Evolutionary conservation across 2,888 invertebrate species (phyloP).

Genomic region (Julus scanicus): DNA sequence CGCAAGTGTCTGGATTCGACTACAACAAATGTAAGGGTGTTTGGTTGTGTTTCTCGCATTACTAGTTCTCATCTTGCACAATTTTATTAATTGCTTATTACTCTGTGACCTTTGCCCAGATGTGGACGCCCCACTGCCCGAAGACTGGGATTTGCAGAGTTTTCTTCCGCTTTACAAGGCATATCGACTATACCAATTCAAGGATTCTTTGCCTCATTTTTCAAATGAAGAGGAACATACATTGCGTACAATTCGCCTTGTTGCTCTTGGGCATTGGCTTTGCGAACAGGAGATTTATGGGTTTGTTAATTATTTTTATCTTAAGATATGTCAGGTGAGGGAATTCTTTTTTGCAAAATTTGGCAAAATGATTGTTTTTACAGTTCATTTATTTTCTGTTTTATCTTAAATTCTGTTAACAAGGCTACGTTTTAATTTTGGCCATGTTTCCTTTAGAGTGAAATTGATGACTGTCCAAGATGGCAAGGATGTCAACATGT

Average conservation of each 20-base stretch:
- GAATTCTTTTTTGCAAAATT: background rate
- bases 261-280: slow-evolving; percentile 65
- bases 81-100: background rate
- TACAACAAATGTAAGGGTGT: slow-evolving; percentile 70
- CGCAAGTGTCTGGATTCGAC: slow-evolving; percentile 68
- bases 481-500: background rate
- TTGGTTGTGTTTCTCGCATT: background rate
- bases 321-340: background rate
- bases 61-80: background rate
- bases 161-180: slow-evolving; percentile 76
- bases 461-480: slow-evolving; percentile 53
- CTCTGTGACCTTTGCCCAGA: slow-evolving; percentile 67
- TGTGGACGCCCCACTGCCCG: slow-evolving; percentile 76
- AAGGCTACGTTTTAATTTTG: background rate
- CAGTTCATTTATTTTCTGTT: background rate
- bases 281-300: slow-evolving; percentile 62
- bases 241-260: slow-evolving; percentile 64
- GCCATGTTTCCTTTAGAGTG: slow-evolving; percentile 51
- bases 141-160: slow-evolving; percentile 83
- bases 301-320: slow-evolving; percentile 49
- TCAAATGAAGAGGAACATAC: slow-evolving; percentile 63
- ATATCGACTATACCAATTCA: slow-evolving; percentile 64
- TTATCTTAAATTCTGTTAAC: background rate
- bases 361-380: background rate
- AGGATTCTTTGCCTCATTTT: slow-evolving; percentile 61